Conservation (phyloP, 2,113 vertebrate genomes). For the Lophura nycthemera region DNA sequence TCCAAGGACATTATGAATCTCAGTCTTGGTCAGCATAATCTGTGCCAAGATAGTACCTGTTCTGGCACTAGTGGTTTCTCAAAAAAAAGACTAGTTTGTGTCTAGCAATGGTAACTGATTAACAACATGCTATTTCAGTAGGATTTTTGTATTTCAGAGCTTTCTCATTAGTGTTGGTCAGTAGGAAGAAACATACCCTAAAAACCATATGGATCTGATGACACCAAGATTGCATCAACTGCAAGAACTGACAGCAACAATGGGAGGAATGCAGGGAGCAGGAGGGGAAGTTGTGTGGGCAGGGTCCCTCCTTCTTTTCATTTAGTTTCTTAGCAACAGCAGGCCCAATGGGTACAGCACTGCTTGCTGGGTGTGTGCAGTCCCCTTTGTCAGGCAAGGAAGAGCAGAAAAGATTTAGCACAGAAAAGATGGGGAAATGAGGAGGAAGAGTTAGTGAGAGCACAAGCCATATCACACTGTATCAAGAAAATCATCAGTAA, state of each 20-base stretch:
- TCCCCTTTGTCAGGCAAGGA: background rate
- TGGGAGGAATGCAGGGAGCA: background rate
- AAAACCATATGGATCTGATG: background rate
- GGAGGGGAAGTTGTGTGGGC: background rate
- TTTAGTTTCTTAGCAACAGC: slow-evolving; percentile 51
- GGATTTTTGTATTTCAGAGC: background rate
- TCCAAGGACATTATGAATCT: background rate
- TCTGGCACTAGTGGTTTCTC: background rate
- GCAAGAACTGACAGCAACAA: background rate
- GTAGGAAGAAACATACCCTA: background rate
- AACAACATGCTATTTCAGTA: rapidly evolving
- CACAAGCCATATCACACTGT: background rate
- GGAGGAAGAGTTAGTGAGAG: background rate
- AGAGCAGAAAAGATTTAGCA: background rate
- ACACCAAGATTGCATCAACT: background rate
- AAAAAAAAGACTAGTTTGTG: background rate
- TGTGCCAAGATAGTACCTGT: background rate
- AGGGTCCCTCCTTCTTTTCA: background rate
- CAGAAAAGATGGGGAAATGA: background rate
- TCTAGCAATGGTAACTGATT: background rate
- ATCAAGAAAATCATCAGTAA: background rate
- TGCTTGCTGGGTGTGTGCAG: background rate
- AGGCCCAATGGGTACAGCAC: background rate
- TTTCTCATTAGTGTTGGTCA: background rate
- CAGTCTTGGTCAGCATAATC: background rate